These are phyloP conservation scores for Meriones psammophilus DNA, from an alignment of 2,797 vertebrate species.

Conservation along the genomic window DNA sequence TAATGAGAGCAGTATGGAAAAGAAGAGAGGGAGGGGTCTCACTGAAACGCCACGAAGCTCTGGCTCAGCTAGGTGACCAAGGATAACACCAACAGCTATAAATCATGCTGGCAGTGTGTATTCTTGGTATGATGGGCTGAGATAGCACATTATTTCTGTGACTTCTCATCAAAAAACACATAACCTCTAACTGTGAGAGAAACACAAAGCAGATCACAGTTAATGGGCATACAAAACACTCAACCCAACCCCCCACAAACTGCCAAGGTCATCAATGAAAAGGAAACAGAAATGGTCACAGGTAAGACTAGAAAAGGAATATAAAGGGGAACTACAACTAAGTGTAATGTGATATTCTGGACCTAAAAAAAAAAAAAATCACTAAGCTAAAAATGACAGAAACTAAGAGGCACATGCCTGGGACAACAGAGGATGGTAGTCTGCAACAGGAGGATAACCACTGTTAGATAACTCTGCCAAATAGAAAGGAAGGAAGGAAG, in stretches of 20 bases:
- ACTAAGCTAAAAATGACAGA: neutral
- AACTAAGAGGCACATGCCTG: neutral
- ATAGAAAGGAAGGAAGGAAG: neutral
- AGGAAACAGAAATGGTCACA: neutral
- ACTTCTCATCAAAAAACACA: neutral
- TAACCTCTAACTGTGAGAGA: neutral
- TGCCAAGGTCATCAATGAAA: neutral
- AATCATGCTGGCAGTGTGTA: neutral
- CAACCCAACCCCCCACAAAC: neutral
- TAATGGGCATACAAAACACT: neutral
- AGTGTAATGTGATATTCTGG: neutral
- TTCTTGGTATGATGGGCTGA: neutral
- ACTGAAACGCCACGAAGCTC: neutral
- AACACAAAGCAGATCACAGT: conserved; percentile 19
- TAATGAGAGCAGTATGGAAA: neutral
- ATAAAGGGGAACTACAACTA: neutral
- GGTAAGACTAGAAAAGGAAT: neutral
- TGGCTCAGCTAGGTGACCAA: neutral
- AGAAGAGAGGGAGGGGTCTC: neutral
- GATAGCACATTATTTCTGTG: neutral
- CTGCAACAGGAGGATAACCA: neutral
- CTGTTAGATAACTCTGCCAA: neutral
- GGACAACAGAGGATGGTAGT: neutral
- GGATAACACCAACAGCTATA: neutral
- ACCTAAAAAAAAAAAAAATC: neutral